These are phyloP conservation scores for Drosophila hamatofila DNA, from an alignment of 2,888 invertebrate genomes.

Conservation along the genomic window DNA sequence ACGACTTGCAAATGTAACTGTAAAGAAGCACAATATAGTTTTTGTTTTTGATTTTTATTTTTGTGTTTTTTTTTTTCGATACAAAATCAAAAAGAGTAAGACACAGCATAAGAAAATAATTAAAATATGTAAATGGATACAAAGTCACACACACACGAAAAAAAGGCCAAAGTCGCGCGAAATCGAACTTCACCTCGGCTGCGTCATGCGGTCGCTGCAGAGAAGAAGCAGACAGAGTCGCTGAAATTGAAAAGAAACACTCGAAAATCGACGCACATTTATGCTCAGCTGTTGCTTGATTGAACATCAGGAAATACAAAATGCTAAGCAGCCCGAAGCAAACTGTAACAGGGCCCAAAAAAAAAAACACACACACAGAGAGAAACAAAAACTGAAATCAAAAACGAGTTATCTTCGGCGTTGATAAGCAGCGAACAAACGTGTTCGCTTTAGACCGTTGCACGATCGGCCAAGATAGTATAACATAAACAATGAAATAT, in stretches of 20 bases:
- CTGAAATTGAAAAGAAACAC: conserved; percentile 16
- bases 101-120: conserved; percentile 45
- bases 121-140: conserved; percentile 73
- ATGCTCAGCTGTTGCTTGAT: conserved; percentile 53
- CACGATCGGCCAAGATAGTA: conserved; percentile 35
- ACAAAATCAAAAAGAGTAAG: background rate
- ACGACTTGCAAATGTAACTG: conserved; percentile 64
- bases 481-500: conserved; percentile 13
- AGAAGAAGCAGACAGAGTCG: conserved; percentile 14
- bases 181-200: conserved; percentile 56
- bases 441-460: conserved; percentile 65
- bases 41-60: too few relatives aligned
- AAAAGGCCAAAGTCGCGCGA: conserved; percentile 75
- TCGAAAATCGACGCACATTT: conserved; percentile 14
- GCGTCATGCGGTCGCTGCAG: conserved; percentile 30
- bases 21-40: conserved; percentile 43
- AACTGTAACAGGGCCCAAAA: conserved; percentile 68
- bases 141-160: conserved; percentile 40
- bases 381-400: background rate
- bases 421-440: conserved; percentile 34
- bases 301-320: conserved; percentile 76
- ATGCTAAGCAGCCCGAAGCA: conserved; percentile 68
- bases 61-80: too few relatives aligned
- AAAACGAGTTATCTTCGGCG: conserved; percentile 58
- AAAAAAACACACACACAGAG: conserved; percentile 12